Evolutionary conservation across 2,888 invertebrate species (phyloP), one percentile per base, ranked within the genome.

Genomic region (Octodonta nipae): DNA sequence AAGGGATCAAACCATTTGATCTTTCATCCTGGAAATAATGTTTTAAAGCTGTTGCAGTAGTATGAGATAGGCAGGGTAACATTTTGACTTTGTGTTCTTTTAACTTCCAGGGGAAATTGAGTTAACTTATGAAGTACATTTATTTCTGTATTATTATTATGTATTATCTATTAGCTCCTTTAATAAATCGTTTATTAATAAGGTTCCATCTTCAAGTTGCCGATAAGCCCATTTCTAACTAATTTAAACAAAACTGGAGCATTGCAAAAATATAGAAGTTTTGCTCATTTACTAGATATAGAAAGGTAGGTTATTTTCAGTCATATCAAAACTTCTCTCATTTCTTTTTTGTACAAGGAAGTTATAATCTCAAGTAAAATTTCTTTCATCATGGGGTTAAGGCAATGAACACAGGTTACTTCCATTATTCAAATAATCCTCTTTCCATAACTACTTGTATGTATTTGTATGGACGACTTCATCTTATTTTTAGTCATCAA

Each of bases 361-460:
- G 16, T 31, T 16, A 50, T 44, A 2, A 49, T 38, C 15, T 2
- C 33, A 4, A 22, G 5, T 13, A 47, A 35, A 35, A 51, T 30
- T n/a, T 38, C 15, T 34, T 42, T 33, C 11, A 49, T 52, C 29
- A 55, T 46, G 35, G 46, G 51, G 34, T 54, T 37, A 56, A 55
- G 7, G 22, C 38, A 45, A 43, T 27, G 36, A 33, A 44, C 6
- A 45, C 31, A n/a, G 46, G 44, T 32, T 47, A 45, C 17, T 48
- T 48, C 46, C 46, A 47, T 7, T 34, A 28, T 3, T 26, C 26
- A 37, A 43, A 42, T 13, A 47, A 27, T 13, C 40, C 42, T 26
- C 41, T 30, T 22, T 35, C 43, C 20, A 20, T 38, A 6, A 41
- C 33, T 5, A 44, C 38, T 31, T 45, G 51, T 15, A 20, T 20